Conservation (phyloP, 1,140 invertebrate species). For the Neodiprion pinetum region DNA sequence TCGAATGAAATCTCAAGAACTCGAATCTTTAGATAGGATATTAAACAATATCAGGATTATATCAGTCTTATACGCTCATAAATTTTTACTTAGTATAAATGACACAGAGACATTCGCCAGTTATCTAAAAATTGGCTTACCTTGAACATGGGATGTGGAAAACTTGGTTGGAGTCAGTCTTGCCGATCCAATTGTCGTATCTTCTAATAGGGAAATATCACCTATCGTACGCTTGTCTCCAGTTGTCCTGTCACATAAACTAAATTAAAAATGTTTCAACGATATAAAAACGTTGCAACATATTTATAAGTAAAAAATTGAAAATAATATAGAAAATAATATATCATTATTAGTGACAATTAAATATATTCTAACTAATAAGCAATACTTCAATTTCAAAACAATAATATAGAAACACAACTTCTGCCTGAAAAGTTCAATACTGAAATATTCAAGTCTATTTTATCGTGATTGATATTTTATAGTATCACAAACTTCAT, state of each 20-base stretch:
- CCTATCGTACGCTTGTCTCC: constrained; percentile 53
- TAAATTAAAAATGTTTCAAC: not conserved
- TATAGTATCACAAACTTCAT: not conserved
- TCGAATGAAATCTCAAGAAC: not conserved
- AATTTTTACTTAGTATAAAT: constrained; percentile 3
- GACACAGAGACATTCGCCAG: constrained; percentile 1
- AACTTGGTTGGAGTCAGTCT: constrained; percentile 83
- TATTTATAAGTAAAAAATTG: not conserved
- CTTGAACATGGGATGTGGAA: constrained; percentile 76
- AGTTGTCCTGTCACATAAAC: constrained; percentile 41
- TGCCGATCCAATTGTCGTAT: constrained; percentile 67
- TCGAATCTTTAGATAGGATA: too few species aligned
- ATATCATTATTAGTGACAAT: not conserved
- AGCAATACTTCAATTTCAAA: too few species aligned
- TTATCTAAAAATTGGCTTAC: constrained; percentile 48
- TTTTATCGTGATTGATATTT: not conserved
- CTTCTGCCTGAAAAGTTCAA: too few species aligned
- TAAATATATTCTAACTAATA: not conserved
- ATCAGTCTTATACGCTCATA: not conserved
- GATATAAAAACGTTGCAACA: not conserved
- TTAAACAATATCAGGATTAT: too few species aligned
- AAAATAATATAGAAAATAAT: too few species aligned
- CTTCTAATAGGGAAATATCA: constrained; percentile 62
- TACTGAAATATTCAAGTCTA: not conserved
- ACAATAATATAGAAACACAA: too few species aligned